A percentile compares a stretch with the other conserved stretches of the same genome.
phyloP scores from a whole-genome alignment of 2,797 vertebrate species.

The Gymnoscopelus braueri region DNA sequence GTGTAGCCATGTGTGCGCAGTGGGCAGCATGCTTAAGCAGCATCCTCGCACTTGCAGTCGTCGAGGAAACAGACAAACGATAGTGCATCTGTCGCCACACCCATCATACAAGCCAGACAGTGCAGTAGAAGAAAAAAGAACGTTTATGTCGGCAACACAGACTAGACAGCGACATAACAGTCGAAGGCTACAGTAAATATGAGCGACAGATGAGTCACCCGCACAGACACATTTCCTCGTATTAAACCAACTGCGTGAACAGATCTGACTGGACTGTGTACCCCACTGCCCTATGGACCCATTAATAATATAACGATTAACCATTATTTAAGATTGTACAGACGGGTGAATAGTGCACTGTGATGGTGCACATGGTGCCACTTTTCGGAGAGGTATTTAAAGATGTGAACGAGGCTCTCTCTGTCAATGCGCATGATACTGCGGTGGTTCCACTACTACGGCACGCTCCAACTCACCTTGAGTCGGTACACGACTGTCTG shows the following conservation, averaged over 20 bases:
- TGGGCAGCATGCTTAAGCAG: constrained; percentile 43
- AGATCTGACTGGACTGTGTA: background rate
- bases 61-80: constrained; percentile 46
- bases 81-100: constrained; percentile 75
- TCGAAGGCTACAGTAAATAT: constrained; percentile 38
- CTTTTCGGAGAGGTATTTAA: constrained; percentile 63
- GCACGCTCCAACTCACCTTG: constrained; percentile 97
- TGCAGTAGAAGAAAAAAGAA: constrained; percentile 22
- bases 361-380: constrained; percentile 63
- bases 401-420: constrained; percentile 75
- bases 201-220: constrained; percentile 69
- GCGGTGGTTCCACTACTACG: constrained; percentile 91
- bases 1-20: constrained; percentile 10
- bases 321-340: background rate
- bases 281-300: no score
- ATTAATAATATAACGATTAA: constrained; percentile 26
- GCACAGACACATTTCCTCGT: constrained; percentile 22
- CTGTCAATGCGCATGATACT: constrained; percentile 98
- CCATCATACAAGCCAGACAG: constrained; percentile 69
- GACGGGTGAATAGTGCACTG: constrained; percentile 46
- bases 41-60: constrained; percentile 42
- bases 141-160: constrained; percentile 55
- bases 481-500: constrained; percentile 81
- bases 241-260: constrained; percentile 32
- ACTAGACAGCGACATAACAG: constrained; percentile 57